Evolutionary conservation across 2,888 invertebrate genomes (phyloP).

Genomic region (Brenthis ino): DNA sequence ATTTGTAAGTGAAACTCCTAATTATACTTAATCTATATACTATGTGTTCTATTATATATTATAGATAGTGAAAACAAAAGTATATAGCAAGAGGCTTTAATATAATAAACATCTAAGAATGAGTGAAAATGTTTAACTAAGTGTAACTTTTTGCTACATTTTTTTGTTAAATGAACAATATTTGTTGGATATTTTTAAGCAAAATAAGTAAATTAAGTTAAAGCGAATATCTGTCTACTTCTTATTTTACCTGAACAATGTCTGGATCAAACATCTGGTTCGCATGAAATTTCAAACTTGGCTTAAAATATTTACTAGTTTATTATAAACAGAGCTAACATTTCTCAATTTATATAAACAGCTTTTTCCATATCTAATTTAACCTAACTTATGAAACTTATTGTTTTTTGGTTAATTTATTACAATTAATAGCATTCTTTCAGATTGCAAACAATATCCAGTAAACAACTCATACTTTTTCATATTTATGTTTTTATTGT

Average conservation of each 20-base stretch:
- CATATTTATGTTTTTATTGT: too few species aligned
- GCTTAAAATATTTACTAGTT: not conserved
- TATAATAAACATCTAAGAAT: not conserved
- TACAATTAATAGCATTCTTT: not conserved
- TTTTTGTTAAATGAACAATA: not conserved
- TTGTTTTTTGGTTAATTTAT: slow-evolving; percentile 2
- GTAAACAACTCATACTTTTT: too few species aligned
- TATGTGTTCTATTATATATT: not conserved
- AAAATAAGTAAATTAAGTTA: slow-evolving; percentile 20
- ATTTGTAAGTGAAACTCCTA: not conserved
- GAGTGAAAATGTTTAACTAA: slow-evolving; percentile 9
- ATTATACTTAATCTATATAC: too few species aligned
- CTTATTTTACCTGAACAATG: slow-evolving; percentile 63
- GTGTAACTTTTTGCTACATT: not conserved
- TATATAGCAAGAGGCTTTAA: slow-evolving; percentile 1
- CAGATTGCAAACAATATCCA: not conserved
- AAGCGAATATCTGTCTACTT: slow-evolving; percentile 35
- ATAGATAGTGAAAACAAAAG: slow-evolving; percentile 5
- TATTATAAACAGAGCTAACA: not conserved
- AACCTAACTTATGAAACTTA: not conserved
- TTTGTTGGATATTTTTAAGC: slow-evolving; percentile 19
- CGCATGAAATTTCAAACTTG: slow-evolving; percentile 60
- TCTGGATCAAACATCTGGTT: slow-evolving; percentile 63
- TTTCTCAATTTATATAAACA: not conserved
- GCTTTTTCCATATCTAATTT: not conserved